Percentiles rank a stretch among this genome's conserved stretches.
Evolutionary conservation across 2,113 vertebrate species (phyloP).

Genomic region (Hypomesus transpacificus): DNA sequence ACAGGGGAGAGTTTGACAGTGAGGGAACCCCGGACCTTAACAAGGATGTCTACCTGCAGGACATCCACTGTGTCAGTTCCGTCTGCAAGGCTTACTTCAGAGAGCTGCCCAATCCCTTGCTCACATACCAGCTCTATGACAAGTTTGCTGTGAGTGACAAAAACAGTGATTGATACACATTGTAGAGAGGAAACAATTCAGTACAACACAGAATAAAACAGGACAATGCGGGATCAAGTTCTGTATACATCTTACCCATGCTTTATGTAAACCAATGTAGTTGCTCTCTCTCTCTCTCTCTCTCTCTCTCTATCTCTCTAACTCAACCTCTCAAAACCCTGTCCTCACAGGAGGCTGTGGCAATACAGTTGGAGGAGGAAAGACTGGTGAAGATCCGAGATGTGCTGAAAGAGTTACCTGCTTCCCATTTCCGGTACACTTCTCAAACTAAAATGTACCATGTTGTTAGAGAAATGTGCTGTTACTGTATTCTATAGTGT

Average conservation of each 20-base stretch:
- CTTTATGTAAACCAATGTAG: not conserved
- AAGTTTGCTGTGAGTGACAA: conserved; percentile 87
- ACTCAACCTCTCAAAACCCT: not conserved
- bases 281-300: not conserved
- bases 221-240: not conserved
- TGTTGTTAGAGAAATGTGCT: no score
- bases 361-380: conserved; percentile 83
- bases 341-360: conserved; percentile 81
- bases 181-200: not conserved
- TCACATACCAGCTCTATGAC: conserved; percentile 94
- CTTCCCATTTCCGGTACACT: conserved; percentile 80
- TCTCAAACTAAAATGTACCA: no score
- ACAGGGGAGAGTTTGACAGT: conserved; percentile 84
- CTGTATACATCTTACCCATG: not conserved
- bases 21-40: conserved; percentile 78
- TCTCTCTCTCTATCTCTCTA: no score
- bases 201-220: not conserved
- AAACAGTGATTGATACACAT: not conserved
- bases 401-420: conserved; percentile 84
- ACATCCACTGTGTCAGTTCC: conserved; percentile 94
- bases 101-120: conserved; percentile 91
- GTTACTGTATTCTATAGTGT: not conserved
- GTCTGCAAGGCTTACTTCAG: conserved; percentile 94
- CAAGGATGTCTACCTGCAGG: conserved; percentile 86
- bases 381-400: conserved; percentile 86